These are phyloP conservation scores for Heliconius eleuchia DNA, from an alignment of 1,140 invertebrate species.

Conservation along the genomic window DNA sequence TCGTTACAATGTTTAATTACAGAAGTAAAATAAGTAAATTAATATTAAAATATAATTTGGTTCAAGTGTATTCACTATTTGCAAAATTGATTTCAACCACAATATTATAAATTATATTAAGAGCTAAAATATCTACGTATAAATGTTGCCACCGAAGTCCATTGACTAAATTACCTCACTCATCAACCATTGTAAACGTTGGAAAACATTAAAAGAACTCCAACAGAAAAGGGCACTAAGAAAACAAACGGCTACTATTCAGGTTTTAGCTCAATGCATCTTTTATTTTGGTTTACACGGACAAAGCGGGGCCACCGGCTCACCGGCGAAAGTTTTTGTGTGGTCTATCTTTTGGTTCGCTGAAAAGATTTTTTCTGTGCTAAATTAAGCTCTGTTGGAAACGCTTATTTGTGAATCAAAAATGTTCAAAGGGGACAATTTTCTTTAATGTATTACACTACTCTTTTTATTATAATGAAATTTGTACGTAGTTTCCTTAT, in stretches of 20 bases:
- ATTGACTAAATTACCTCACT: slow-evolving; percentile 8
- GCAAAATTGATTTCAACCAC: too few relatives aligned
- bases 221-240: slow-evolving; percentile 38
- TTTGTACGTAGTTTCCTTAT: not conserved
- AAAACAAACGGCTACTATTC: slow-evolving; percentile 36
- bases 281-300: slow-evolving; percentile 44
- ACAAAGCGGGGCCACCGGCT: slow-evolving; percentile 26
- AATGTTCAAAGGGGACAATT: slow-evolving; percentile 1
- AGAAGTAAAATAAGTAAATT: not conserved
- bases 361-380: slow-evolving; percentile 23
- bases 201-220: slow-evolving; percentile 27
- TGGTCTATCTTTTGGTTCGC: slow-evolving; percentile 32
- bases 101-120: not conserved
- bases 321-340: slow-evolving; percentile 36
- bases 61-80: too few relatives aligned
- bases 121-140: not conserved
- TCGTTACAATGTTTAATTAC: not conserved
- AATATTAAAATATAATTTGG: too few relatives aligned
- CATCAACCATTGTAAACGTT: slow-evolving; percentile 12
- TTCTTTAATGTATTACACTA: not conserved
- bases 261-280: slow-evolving; percentile 42
- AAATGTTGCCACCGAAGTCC: not conserved
- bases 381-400: slow-evolving; percentile 32
- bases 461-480: not conserved
- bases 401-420: slow-evolving; percentile 10